These are phyloP conservation scores for Chironex yamaguchii DNA, from an alignment of 30 jellyfish, hydroid and myxozoan species.

Conservation along the genomic window DNA sequence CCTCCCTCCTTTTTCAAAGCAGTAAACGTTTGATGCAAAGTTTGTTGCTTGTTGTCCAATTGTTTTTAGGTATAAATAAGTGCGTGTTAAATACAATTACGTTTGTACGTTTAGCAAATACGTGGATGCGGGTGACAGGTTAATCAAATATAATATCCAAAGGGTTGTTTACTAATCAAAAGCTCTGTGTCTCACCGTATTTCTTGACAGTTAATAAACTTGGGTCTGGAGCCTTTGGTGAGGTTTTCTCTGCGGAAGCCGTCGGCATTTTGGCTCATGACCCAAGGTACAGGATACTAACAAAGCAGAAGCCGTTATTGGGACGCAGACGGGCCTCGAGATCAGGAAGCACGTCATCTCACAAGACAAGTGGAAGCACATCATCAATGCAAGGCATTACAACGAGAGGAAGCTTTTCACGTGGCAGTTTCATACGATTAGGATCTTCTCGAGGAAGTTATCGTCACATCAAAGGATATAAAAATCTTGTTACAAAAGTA, in stretches of 20 bases:
- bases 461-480: slow-evolving; percentile 14
- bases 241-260: slow-evolving; percentile 93
- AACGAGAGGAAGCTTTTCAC: slow-evolving; percentile 16
- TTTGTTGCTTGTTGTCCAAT: too few species aligned
- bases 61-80: too few species aligned
- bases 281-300: slow-evolving; percentile 82
- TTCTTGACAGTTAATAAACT: slow-evolving; percentile 66
- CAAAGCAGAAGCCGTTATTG: slow-evolving; percentile 85
- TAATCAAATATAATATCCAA: too few species aligned
- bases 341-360: slow-evolving; percentile 69
- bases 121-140: too few species aligned
- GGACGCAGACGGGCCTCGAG: slow-evolving; percentile 74
- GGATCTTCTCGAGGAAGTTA: slow-evolving; percentile 46
- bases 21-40: too few species aligned
- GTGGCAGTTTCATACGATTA: background rate
- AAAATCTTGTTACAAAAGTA: slow-evolving; percentile 65
- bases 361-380: background rate
- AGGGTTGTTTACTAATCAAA: background rate
- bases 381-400: background rate
- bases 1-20: too few species aligned
- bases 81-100: too few species aligned
- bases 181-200: background rate
- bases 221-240: slow-evolving; percentile 99
- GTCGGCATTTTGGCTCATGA: slow-evolving; percentile 83
- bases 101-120: too few species aligned